These are phyloP conservation scores for Diplodus puntazzo DNA, from an alignment of 2,797 vertebrate species.

Conservation along the genomic window DNA sequence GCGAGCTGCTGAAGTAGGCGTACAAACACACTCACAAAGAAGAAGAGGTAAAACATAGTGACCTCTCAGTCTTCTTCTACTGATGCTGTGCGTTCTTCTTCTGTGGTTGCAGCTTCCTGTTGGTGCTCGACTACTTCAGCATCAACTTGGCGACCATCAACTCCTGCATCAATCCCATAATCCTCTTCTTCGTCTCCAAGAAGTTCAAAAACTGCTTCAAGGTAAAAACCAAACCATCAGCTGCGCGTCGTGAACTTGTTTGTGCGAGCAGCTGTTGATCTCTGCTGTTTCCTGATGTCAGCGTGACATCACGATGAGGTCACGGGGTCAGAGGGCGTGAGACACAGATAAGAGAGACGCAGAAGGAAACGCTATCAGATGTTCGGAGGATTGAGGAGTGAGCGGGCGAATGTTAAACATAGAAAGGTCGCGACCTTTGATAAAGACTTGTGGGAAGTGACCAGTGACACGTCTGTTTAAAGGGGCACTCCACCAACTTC, in stretches of 20 bases:
- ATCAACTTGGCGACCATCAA: conserved; percentile 96
- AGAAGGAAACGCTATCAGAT: background rate
- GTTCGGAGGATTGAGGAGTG: conserved; percentile 9
- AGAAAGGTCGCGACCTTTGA: conserved; percentile 49
- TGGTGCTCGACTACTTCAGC: conserved; percentile 93
- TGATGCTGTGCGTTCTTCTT: background rate
- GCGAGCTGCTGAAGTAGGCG: conserved; percentile 88
- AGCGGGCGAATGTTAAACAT: conserved; percentile 13
- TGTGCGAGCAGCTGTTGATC: background rate
- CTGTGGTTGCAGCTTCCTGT: conserved; percentile 87
- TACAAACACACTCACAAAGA: background rate
- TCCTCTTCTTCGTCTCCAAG: conserved; percentile 96
- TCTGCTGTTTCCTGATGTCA: background rate
- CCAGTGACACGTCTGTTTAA: conserved; percentile 14
- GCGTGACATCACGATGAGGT: conserved; percentile 28
- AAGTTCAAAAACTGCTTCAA: conserved; percentile 97
- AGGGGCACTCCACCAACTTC: conserved; percentile 5
- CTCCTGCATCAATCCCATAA: conserved; percentile 97
- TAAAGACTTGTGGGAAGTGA: conserved; percentile 37
- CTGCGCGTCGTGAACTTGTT: background rate
- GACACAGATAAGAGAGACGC: conserved; percentile 14
- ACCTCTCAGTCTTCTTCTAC: background rate
- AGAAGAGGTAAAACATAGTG: too few relatives aligned
- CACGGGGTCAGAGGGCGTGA: conserved; percentile 47
- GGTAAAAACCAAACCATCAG: conserved; percentile 80